A percentile compares a stretch with the other conserved stretches of the same genome.
Conservation (phyloP, 2,797 vertebrate genomes). For the Epinephelus awoara region DNA sequence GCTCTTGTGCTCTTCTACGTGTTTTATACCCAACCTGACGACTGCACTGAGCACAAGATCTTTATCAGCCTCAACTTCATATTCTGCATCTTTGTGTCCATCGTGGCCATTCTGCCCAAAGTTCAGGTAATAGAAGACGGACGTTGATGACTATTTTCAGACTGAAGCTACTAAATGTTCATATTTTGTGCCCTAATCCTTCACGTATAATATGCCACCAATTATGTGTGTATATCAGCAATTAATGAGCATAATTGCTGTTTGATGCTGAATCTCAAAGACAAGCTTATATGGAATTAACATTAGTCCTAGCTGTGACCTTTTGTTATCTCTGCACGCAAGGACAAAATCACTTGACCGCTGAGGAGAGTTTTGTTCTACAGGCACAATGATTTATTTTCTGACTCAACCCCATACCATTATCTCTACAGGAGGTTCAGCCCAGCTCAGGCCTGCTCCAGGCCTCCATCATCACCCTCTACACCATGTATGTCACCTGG, state of each 20-base stretch:
- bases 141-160: background rate
- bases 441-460: constrained; percentile 94
- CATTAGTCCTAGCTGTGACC: background rate
- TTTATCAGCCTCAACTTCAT: constrained; percentile 94
- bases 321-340: background rate
- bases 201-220: background rate
- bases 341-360: background rate
- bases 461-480: constrained; percentile 91
- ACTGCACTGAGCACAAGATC: constrained; percentile 90
- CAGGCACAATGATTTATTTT: background rate
- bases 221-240: background rate
- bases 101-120: constrained; percentile 91
- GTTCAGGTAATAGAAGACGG: constrained; percentile 87
- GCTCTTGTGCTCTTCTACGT: constrained; percentile 87
- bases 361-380: background rate
- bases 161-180: background rate
- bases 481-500: constrained; percentile 95
- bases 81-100: constrained; percentile 89
- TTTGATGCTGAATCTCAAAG: background rate
- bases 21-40: constrained; percentile 88
- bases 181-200: background rate
- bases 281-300: background rate
- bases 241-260: background rate
- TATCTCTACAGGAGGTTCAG: constrained; percentile 88
- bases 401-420: background rate